A percentile compares a stretch with the other conserved stretches of the same genome.
phyloP scores from a whole-genome alignment of 2,888 invertebrate genomes.

The Bruchidius siliquastri region DNA sequence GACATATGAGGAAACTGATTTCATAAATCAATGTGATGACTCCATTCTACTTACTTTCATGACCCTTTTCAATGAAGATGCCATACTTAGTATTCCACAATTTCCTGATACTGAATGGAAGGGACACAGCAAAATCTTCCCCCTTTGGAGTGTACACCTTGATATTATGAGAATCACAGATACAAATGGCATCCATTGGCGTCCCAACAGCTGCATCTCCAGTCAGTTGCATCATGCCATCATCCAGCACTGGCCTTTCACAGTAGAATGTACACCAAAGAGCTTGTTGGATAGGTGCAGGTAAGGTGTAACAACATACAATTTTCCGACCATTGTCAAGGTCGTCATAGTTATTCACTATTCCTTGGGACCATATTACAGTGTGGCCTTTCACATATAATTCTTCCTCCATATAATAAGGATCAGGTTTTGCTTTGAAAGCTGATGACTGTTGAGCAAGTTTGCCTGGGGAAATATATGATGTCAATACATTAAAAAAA shows the following conservation, averaged over 20 bases:
- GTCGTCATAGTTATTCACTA: constrained; percentile 52
- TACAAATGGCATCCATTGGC: constrained; percentile 62
- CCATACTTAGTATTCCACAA: constrained; percentile 85
- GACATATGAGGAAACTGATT: not conserved
- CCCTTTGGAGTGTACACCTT: constrained; percentile 75
- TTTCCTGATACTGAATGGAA: constrained; percentile 76
- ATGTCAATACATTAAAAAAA: too few relatives aligned
- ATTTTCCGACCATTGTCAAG: constrained; percentile 53
- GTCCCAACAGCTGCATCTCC: constrained; percentile 48
- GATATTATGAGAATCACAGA: constrained; percentile 71
- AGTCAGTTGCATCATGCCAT: constrained; percentile 41
- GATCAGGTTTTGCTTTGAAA: constrained; percentile 21
- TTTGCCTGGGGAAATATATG: not conserved
- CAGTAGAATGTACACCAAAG: constrained; percentile 65
- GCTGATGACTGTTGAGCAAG: constrained; percentile 1
- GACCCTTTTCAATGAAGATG: constrained; percentile 73
- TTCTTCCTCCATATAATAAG: constrained; percentile 70
- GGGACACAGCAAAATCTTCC: constrained; percentile 74
- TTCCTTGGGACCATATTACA: constrained; percentile 73
- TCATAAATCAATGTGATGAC: too few relatives aligned
- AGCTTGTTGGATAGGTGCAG: constrained; percentile 77
- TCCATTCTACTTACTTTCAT: constrained; percentile 32
- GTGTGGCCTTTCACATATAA: constrained; percentile 80
- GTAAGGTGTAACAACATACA: constrained; percentile 73
- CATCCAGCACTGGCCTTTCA: constrained; percentile 54